A percentile compares a stretch with the other conserved stretches of the same genome.
phyloP scores from a whole-genome alignment of 2,888 invertebrate species.

The Apocheima hispidaria region DNA sequence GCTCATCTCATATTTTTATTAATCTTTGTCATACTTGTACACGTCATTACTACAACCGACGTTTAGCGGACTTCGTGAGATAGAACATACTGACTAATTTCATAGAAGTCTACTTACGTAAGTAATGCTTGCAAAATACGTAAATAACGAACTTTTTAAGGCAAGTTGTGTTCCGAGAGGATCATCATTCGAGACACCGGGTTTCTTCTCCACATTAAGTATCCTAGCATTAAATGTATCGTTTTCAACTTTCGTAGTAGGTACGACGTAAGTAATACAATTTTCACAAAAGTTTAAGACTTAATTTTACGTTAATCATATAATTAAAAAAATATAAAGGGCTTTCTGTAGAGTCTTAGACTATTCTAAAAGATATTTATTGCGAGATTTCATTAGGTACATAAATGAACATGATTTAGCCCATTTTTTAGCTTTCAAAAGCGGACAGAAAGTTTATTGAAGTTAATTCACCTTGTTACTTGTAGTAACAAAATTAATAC shows the following conservation, averaged over 20 bases:
- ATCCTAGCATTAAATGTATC: slow-evolving; percentile 19
- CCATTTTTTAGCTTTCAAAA: neutral
- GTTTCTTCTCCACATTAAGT: slow-evolving; percentile 8
- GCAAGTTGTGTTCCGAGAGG: neutral
- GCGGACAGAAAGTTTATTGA: neutral
- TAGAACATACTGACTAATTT: too few species aligned
- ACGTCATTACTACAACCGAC: too few species aligned
- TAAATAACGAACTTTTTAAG: neutral
- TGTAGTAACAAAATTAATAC: neutral
- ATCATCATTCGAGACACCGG: neutral
- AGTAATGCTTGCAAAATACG: too few species aligned
- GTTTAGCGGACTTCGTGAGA: too few species aligned
- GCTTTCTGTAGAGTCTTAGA: slow-evolving; percentile 2
- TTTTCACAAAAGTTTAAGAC: slow-evolving; percentile 1
- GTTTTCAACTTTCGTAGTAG: neutral
- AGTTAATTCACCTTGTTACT: neutral
- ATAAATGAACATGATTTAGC: neutral
- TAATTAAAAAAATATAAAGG: slow-evolving; percentile 15
- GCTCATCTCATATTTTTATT: neutral
- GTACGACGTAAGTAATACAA: slow-evolving; percentile 10
- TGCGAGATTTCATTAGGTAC: slow-evolving; percentile 9
- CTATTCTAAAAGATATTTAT: slow-evolving; percentile 5
- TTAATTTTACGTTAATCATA: slow-evolving; percentile 16
- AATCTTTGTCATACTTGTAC: neutral
- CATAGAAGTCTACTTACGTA: too few species aligned